Conservation (phyloP, 2,888 invertebrate species). For the Pasiphila rectangulata region DNA sequence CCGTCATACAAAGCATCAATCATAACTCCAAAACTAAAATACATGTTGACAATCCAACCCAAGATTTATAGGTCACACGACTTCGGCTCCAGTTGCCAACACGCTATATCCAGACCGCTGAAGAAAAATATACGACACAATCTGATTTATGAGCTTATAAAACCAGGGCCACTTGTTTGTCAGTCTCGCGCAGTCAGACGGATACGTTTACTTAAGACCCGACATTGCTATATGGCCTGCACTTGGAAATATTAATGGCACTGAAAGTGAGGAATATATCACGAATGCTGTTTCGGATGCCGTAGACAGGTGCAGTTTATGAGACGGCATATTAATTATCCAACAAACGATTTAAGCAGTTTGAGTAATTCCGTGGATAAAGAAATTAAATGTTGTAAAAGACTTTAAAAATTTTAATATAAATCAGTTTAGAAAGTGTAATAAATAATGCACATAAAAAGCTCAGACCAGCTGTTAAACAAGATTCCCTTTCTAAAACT, state of each 20-base stretch:
- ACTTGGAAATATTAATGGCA: slow-evolving; percentile 12
- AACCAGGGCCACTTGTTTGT: slow-evolving; percentile 45
- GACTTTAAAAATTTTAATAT: neutral
- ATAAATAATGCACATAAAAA: neutral
- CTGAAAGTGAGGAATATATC: slow-evolving; percentile 10
- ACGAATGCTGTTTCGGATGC: neutral
- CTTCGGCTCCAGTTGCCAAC: slow-evolving; percentile 59
- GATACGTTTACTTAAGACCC: slow-evolving; percentile 17
- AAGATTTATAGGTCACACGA: slow-evolving; percentile 60
- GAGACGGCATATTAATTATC: neutral
- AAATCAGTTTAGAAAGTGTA: neutral
- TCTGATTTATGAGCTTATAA: slow-evolving; percentile 52
- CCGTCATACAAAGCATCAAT: slow-evolving; percentile 28
- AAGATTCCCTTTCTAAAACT: neutral
- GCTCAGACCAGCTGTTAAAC: neutral
- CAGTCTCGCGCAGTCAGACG: slow-evolving; percentile 30
- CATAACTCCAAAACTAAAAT: slow-evolving; percentile 33
- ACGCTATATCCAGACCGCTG: slow-evolving; percentile 36
- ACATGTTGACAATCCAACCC: slow-evolving; percentile 42
- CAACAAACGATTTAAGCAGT: neutral
- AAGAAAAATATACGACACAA: slow-evolving; percentile 51
- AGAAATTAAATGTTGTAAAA: neutral
- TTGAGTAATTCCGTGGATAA: neutral
- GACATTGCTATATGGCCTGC: slow-evolving; percentile 14
- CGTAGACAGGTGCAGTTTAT: slow-evolving; percentile 2